Evolutionary conservation across 2,113 vertebrate species (phyloP).

Genomic region (Oplegnathus fasciatus): DNA sequence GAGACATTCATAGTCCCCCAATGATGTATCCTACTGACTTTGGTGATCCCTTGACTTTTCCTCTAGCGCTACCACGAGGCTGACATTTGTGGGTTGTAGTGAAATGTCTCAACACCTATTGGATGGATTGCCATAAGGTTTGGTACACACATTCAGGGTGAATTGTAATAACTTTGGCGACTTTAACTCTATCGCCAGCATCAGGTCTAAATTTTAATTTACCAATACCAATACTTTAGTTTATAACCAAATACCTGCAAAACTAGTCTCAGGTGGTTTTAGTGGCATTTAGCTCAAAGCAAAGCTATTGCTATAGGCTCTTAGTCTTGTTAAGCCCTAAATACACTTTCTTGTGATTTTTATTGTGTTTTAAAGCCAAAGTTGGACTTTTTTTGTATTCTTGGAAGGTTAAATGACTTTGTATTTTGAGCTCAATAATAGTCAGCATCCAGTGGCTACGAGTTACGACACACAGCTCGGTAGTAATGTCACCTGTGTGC

Average conservation of each 20-base stretch:
- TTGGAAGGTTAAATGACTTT: neutral
- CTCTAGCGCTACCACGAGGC: neutral
- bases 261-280: neutral
- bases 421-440: neutral
- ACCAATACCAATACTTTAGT: neutral
- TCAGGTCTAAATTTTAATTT: neutral
- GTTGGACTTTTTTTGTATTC: neutral
- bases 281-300: no score
- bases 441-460: neutral
- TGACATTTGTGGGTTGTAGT: neutral
- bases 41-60: neutral
- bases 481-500: conserved; percentile 88
- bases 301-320: no score
- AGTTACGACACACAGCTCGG: neutral
- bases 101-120: neutral
- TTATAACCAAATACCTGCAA: neutral
- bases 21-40: neutral
- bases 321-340: no score
- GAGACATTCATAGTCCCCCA: neutral
- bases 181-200: neutral
- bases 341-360: neutral
- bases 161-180: neutral
- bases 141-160: neutral
- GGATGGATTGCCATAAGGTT: neutral
- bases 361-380: neutral